Evolutionary conservation across 2,113 vertebrate species (phyloP).

Genomic region (Corythornis madagascariensis): DNA sequence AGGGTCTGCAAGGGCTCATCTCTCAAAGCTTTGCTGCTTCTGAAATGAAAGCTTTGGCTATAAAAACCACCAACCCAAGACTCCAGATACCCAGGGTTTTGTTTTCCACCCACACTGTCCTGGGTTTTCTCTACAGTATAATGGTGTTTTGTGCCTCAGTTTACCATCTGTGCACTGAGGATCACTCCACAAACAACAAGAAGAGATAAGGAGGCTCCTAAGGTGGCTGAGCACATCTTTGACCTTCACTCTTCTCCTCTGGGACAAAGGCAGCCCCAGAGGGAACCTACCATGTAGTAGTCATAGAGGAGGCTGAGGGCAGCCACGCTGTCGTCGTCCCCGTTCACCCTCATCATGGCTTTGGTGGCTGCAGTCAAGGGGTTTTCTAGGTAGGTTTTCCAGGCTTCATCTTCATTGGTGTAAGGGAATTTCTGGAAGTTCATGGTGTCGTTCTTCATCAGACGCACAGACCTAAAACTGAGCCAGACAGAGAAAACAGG

Average conservation of each 20-base stretch:
- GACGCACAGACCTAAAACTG: slow-evolving; percentile 86
- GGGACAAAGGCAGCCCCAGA: neutral
- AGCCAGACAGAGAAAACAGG: neutral
- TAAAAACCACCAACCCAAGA: neutral
- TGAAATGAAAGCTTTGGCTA: accelerated
- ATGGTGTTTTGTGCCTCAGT: neutral
- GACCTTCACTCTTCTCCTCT: neutral
- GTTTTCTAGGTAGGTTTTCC: slow-evolving; percentile 87
- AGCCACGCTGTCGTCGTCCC: slow-evolving; percentile 86
- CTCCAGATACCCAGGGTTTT: neutral
- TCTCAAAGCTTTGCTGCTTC: neutral
- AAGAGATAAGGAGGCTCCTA: neutral
- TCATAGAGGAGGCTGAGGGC: slow-evolving; percentile 91
- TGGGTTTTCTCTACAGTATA: no score
- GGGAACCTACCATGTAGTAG: slow-evolving; percentile 81
- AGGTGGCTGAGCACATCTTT: neutral
- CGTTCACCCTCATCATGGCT: slow-evolving; percentile 86
- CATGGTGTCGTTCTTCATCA: slow-evolving; percentile 91
- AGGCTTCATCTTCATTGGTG: slow-evolving; percentile 86
- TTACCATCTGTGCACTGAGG: neutral
- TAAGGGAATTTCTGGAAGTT: slow-evolving; percentile 85
- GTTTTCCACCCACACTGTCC: neutral
- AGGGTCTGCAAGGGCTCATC: neutral
- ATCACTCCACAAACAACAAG: accelerated
- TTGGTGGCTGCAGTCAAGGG: slow-evolving; percentile 80